Conservation (phyloP, 1,140 invertebrate species). For the Magallana gigas region DNA sequence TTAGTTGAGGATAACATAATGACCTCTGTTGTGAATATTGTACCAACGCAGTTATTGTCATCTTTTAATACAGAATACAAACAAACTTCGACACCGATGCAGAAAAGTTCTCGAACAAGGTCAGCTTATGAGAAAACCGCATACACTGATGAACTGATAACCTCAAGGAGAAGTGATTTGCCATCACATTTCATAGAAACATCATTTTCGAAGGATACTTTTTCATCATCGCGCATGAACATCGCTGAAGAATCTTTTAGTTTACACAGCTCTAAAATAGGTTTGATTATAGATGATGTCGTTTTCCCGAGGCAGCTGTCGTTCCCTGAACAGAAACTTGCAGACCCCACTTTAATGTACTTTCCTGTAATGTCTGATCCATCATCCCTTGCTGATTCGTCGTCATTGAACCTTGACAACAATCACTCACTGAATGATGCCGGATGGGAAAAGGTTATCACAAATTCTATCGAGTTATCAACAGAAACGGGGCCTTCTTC, state of each 20-base stretch:
- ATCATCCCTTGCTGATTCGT: background rate
- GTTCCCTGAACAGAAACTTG: background rate
- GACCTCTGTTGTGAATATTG: too few relatives aligned
- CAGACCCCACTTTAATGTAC: background rate
- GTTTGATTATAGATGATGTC: background rate
- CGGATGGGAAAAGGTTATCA: background rate
- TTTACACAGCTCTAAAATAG: background rate
- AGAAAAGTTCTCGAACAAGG: too few relatives aligned
- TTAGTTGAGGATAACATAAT: too few relatives aligned
- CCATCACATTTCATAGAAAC: too few relatives aligned
- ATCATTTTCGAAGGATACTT: too few relatives aligned
- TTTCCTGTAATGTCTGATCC: conserved; percentile 2
- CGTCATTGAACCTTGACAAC: background rate
- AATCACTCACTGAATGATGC: background rate
- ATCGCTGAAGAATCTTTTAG: background rate
- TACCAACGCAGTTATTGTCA: too few relatives aligned
- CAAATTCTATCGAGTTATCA: background rate
- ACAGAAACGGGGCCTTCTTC: background rate
- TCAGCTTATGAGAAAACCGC: too few relatives aligned
- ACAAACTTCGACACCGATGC: too few relatives aligned
- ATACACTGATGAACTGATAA: too few relatives aligned
- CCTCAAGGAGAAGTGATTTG: too few relatives aligned
- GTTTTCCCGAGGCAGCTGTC: background rate
- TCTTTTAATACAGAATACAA: too few relatives aligned
- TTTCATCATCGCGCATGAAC: too few relatives aligned